Conservation (phyloP, 2,113 vertebrate genomes). For the Peromyscus leucopus region DNA sequence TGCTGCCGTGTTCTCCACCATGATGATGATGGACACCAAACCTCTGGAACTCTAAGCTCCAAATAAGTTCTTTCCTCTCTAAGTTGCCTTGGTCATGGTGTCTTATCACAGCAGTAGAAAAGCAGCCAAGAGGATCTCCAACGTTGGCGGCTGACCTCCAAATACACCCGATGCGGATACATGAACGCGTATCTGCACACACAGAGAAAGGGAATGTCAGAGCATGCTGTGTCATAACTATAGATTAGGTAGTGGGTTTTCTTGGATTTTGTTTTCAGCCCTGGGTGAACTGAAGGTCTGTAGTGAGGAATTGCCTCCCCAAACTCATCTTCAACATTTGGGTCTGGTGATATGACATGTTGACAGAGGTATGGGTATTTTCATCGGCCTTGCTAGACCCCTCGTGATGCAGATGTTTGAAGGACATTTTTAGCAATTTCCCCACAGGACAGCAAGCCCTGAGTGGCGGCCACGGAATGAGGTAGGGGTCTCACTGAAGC, state of each 20-base stretch:
- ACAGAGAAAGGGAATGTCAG: neutral
- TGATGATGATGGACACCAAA: neutral
- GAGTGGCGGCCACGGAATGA: neutral
- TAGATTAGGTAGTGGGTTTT: neutral
- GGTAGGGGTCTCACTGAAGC: neutral
- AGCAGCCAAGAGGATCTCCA: neutral
- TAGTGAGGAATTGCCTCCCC: neutral
- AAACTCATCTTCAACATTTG: neutral
- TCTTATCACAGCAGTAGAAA: neutral
- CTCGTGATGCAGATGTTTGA: neutral
- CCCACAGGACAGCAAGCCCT: neutral
- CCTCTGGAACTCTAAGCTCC: neutral
- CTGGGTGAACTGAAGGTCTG: neutral
- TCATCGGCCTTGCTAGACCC: neutral
- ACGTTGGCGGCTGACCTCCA: neutral
- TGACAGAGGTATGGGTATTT: neutral
- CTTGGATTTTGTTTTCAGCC: neutral
- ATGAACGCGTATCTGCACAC: neutral
- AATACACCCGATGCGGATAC: neutral
- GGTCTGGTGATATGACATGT: neutral
- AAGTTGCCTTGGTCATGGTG: neutral
- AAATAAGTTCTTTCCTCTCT: neutral
- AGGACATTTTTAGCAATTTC: neutral
- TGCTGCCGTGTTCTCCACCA: neutral
- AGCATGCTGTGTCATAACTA: neutral